phyloP scores from a whole-genome alignment of 2,113 vertebrate genomes.

The Antidorcas marsupialis region DNA sequence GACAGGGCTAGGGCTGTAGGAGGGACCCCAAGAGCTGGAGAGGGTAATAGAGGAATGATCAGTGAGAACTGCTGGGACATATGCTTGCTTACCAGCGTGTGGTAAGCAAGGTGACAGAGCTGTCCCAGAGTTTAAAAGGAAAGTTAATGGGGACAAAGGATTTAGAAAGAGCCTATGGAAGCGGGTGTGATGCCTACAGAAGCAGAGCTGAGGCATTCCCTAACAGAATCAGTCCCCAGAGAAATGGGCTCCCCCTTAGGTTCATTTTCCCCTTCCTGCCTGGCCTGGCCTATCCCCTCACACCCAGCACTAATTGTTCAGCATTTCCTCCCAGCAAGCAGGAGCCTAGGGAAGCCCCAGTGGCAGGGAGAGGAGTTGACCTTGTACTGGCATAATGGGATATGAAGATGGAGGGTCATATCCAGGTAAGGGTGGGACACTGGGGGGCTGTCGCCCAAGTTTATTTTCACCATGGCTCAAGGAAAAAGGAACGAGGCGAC shows the following conservation, averaged over 20 bases:
- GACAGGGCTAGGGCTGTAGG: not conserved
- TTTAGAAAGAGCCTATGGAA: not conserved
- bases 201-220: not conserved
- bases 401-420: not conserved
- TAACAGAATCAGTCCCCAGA: not conserved
- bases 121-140: not conserved
- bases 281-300: not conserved
- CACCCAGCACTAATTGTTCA: not conserved
- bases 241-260: not conserved
- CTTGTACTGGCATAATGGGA: not conserved
- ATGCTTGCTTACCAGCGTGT: not conserved
- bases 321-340: conserved; percentile 50
- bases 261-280: not conserved
- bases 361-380: not conserved
- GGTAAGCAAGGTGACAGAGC: not conserved
- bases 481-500: not conserved
- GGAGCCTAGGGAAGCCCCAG: not conserved
- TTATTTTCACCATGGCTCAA: not conserved
- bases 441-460: not conserved
- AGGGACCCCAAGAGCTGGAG: not conserved
- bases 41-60: not conserved
- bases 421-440: not conserved
- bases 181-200: not conserved
- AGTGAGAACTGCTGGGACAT: not conserved
- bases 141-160: not conserved